Evolutionary conservation across 2,113 vertebrate species (phyloP).

Genomic region (Aramus guarauna): DNA sequence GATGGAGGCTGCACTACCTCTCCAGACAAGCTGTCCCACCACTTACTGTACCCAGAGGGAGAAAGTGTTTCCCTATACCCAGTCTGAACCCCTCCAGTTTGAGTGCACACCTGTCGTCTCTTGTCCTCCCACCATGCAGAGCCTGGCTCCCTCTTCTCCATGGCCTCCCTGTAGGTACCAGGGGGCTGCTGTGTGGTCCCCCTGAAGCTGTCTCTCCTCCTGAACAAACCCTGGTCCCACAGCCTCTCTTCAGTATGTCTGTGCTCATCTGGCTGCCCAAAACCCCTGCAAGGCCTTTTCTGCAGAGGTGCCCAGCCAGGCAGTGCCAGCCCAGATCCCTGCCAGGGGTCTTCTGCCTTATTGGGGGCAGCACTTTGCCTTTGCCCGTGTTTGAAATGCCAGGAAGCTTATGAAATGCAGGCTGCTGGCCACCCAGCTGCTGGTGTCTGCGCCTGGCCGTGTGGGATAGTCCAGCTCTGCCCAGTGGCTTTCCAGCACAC

Average conservation of each 20-base stretch:
- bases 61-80: background rate
- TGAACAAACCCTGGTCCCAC: background rate
- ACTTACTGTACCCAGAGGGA: background rate
- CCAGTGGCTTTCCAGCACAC: constrained; percentile 25
- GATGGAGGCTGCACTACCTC: background rate
- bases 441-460: background rate
- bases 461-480: background rate
- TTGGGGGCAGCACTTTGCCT: background rate
- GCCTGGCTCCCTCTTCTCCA: background rate
- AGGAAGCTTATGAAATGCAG: background rate
- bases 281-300: background rate
- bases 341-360: background rate
- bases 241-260: background rate
- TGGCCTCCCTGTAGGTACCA: background rate
- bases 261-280: background rate
- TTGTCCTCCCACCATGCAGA: background rate
- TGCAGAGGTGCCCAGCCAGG: background rate
- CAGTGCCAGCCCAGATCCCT: background rate
- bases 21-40: background rate
- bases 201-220: background rate
- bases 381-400: background rate
- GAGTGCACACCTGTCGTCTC: fast-evolving
- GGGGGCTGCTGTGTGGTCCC: background rate
- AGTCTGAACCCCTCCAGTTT: background rate
- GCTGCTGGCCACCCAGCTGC: background rate